Evolutionary conservation across 2,888 invertebrate species (phyloP).

Genomic region (Drosophila neotestacea): DNA sequence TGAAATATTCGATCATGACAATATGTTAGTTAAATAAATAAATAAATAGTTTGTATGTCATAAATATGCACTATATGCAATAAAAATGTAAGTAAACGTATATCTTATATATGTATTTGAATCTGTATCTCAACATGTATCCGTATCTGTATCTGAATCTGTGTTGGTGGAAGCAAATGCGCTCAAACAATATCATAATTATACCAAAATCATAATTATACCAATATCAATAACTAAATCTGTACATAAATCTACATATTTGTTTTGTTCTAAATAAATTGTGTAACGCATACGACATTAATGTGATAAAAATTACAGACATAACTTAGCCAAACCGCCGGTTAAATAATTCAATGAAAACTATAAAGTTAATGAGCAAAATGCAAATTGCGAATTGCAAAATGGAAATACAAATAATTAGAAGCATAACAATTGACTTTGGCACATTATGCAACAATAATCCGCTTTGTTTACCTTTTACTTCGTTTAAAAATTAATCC

Average conservation of each 20-base stretch:
- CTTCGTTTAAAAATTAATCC: conserved; percentile 28
- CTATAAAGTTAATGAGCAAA: conserved; percentile 47
- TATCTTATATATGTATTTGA: conserved; percentile 23
- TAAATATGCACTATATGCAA: conserved; percentile 39
- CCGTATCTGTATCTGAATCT: neutral
- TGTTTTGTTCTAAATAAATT: conserved; percentile 45
- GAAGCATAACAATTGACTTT: conserved; percentile 69
- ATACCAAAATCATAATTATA: conserved; percentile 46
- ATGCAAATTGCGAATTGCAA: conserved; percentile 37
- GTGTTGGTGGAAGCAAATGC: conserved; percentile 18
- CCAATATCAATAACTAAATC: conserved; percentile 21
- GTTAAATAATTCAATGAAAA: conserved; percentile 59
- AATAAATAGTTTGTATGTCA: conserved; percentile 67
- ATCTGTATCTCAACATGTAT: neutral
- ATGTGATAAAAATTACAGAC: conserved; percentile 46
- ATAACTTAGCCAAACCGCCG: conserved; percentile 62
- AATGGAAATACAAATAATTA: conserved; percentile 60
- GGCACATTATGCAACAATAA: conserved; percentile 24
- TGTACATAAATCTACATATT: conserved; percentile 30
- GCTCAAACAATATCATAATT: conserved; percentile 47
- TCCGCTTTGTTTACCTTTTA: conserved; percentile 26
- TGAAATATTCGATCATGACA: conserved; percentile 62
- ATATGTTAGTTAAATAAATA: conserved; percentile 78
- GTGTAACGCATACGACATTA: conserved; percentile 36
- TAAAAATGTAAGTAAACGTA: conserved; percentile 46